Percentiles rank a stretch among this genome's conserved stretches.
Evolutionary conservation across 2,888 invertebrate species (phyloP).

Genomic region (Limenitis camilla): DNA sequence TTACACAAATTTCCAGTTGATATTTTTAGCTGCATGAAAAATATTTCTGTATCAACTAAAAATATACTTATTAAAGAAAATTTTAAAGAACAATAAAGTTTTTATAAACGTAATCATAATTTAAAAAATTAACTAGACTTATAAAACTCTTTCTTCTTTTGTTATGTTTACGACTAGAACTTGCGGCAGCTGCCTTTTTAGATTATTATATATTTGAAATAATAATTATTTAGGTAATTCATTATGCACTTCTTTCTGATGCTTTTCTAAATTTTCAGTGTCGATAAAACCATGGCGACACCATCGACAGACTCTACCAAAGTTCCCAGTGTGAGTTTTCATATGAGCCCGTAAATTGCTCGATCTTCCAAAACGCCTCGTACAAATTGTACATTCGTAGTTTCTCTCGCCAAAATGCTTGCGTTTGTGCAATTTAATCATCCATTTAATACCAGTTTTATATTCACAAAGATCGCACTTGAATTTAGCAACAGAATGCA

Average conservation of each 20-base stretch:
- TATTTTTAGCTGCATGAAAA: too few relatives aligned
- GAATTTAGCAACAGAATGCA: conserved; percentile 52
- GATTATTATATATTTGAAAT: too few relatives aligned
- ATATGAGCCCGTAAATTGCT: conserved; percentile 61
- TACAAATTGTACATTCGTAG: conserved; percentile 73
- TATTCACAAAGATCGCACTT: conserved; percentile 55
- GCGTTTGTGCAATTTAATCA: conserved; percentile 56
- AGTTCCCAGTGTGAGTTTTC: conserved; percentile 50
- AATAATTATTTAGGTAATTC: not conserved
- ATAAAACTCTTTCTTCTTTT: too few relatives aligned
- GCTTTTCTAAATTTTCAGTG: conserved; percentile 36
- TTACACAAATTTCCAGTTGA: too few relatives aligned
- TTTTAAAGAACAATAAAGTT: too few relatives aligned
- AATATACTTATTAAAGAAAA: too few relatives aligned
- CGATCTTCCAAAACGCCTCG: conserved; percentile 67
- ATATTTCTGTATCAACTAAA: too few relatives aligned
- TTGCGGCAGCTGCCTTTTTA: too few relatives aligned
- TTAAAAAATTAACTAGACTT: too few relatives aligned
- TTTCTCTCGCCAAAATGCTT: conserved; percentile 66
- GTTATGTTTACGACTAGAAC: too few relatives aligned
- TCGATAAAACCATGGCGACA: conserved; percentile 46
- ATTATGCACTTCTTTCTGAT: conserved; percentile 42
- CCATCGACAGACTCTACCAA: conserved; percentile 48
- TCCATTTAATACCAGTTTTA: conserved; percentile 47
- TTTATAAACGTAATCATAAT: too few relatives aligned